These are phyloP conservation scores for Chinchilla lanigera DNA, from an alignment of 2,113 vertebrate genomes.

Conservation along the genomic window DNA sequence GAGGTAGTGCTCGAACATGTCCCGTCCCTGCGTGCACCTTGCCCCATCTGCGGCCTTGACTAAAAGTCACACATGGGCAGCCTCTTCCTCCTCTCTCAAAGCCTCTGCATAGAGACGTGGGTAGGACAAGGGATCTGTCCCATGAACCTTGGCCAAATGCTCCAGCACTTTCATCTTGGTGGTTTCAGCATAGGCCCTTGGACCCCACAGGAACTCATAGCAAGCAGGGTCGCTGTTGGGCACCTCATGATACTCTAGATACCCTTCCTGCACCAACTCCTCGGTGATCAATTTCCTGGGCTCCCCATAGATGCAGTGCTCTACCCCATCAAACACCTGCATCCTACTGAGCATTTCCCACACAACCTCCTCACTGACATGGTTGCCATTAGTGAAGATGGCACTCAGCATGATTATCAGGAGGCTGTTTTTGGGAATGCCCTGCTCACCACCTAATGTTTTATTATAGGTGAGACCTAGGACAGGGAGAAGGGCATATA, in stretches of 20 bases:
- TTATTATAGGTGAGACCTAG: not conserved
- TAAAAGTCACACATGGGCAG: not conserved
- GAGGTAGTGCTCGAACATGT: not conserved
- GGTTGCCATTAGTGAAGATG: not conserved
- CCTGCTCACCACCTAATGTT: not conserved
- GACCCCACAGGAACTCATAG: not conserved
- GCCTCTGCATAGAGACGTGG: not conserved
- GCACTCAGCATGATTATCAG: not conserved
- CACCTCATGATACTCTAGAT: not conserved
- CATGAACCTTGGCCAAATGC: not conserved
- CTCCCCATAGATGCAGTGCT: not conserved
- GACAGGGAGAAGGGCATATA: not conserved
- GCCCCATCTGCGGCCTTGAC: not conserved
- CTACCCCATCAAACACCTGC: not conserved
- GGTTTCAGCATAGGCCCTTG: not conserved
- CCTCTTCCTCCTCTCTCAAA: not conserved
- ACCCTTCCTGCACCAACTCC: not conserved
- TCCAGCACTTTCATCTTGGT: not conserved
- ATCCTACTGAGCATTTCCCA: not conserved
- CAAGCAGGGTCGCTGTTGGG: not conserved
- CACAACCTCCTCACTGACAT: not conserved
- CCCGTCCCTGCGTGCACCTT: not conserved
- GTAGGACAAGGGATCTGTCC: rapidly evolving
- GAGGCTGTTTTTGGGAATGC: not conserved
- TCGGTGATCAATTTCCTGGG: not conserved